Percentiles rank a stretch among this genome's conserved stretches.
Evolutionary conservation across 2,888 invertebrate genomes (phyloP).

Genomic region (Parascotia fuliginaria): DNA sequence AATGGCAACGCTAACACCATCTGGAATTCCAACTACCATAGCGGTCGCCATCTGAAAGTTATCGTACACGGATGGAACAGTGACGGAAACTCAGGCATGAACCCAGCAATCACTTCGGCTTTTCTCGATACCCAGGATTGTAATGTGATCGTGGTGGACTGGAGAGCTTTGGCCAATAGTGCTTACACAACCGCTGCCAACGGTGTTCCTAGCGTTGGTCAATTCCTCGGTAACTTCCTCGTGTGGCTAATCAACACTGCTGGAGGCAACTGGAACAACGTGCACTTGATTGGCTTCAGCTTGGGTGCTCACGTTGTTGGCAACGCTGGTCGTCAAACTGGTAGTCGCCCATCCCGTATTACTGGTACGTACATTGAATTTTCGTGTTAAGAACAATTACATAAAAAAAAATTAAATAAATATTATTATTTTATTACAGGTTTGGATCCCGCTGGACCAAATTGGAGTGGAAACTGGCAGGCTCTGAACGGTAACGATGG

Average conservation of each 20-base stretch:
- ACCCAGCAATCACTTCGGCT: constrained; percentile 54
- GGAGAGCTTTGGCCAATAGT: constrained; percentile 56
- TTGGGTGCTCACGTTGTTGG: constrained; percentile 79
- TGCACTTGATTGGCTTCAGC: constrained; percentile 78
- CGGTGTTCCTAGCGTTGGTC: constrained; percentile 66
- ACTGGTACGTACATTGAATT: constrained; percentile 54
- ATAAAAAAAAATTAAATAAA: too few relatives aligned
- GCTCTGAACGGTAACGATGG: constrained; percentile 59
- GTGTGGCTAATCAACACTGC: constrained; percentile 66
- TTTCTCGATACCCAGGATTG: constrained; percentile 59
- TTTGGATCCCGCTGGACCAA: constrained; percentile 71
- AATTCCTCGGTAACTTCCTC: constrained; percentile 69
- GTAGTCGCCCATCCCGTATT: constrained; percentile 51
- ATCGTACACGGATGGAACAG: constrained; percentile 72
- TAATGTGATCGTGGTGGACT: constrained; percentile 76
- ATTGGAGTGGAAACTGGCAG: constrained; percentile 58
- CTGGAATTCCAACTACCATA: constrained; percentile 56
- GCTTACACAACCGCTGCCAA: constrained; percentile 58
- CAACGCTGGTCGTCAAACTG: constrained; percentile 59
- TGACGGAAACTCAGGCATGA: constrained; percentile 56
- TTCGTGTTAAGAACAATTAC: too few relatives aligned
- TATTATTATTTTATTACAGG: constrained; percentile 46
- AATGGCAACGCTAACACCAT: constrained; percentile 60
- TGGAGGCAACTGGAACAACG: constrained; percentile 68
- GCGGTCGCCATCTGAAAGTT: constrained; percentile 53